Evolutionary conservation across 2,888 invertebrate species (phyloP).

Genomic region (Lithophane leautieri): DNA sequence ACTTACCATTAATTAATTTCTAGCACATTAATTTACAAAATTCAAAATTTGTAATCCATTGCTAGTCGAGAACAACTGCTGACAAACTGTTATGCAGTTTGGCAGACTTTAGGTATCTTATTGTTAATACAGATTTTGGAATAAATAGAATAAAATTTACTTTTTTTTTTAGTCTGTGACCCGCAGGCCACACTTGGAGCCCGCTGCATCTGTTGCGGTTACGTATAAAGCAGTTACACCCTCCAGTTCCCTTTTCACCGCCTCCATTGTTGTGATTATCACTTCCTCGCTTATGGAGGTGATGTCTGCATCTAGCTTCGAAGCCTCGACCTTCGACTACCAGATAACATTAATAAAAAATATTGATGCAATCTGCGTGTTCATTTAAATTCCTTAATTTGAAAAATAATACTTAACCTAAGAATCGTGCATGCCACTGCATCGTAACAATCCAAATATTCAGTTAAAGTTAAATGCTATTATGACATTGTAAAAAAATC

Average conservation of each 20-base stretch:
- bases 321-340: neutral
- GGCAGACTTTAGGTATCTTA: no score
- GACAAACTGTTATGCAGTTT: no score
- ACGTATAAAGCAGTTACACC: neutral
- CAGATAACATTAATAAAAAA: neutral
- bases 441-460: neutral
- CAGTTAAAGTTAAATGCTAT: slow-evolving; percentile 12
- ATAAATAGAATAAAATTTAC: no score
- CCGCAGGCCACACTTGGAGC: neutral
- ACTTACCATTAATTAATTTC: no score
- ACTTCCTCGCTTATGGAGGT: neutral
- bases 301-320: neutral
- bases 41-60: no score
- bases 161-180: neutral
- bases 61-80: no score
- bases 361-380: neutral
- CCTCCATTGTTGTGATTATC: neutral
- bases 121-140: no score
- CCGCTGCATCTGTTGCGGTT: neutral
- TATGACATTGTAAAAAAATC: neutral
- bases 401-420: no score
- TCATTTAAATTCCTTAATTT: no score
- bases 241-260: neutral
- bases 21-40: no score
- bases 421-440: slow-evolving; percentile 25